Conservation (phyloP, 1,140 invertebrate genomes). For the Arctopsyche grandis region DNA sequence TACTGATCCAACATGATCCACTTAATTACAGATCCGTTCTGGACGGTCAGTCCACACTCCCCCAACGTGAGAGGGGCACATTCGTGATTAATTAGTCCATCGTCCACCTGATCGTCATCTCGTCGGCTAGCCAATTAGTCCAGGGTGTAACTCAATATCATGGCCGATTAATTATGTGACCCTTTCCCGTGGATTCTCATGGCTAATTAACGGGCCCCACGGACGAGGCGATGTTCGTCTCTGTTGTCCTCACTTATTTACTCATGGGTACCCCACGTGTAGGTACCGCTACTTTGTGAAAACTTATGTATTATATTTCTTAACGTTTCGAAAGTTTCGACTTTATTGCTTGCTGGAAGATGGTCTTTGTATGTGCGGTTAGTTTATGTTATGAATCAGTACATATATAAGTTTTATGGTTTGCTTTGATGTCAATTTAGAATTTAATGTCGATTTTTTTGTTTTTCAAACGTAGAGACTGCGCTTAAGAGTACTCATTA, state of each 20-base stretch:
- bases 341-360: not conserved
- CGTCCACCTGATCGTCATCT: slow-evolving; percentile 39
- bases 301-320: not conserved
- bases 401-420: too few relatives aligned
- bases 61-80: not conserved
- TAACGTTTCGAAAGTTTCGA: not conserved
- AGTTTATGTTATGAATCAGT: too few relatives aligned
- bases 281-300: not conserved
- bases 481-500: too few relatives aligned
- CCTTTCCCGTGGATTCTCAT: slow-evolving; percentile 36
- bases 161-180: slow-evolving; percentile 49
- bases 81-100: slow-evolving; percentile 43
- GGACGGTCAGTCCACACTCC: too few relatives aligned
- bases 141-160: slow-evolving; percentile 49
- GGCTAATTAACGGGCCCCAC: slow-evolving; percentile 49
- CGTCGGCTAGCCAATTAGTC: slow-evolving; percentile 45
- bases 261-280: not conserved
- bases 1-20: too few relatives aligned
- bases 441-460: too few relatives aligned
- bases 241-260: not conserved
- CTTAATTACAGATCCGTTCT: too few relatives aligned
- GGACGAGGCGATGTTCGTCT: slow-evolving; percentile 22
- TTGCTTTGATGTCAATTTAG: too few relatives aligned
- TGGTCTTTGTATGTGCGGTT: not conserved
- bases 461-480: too few relatives aligned